A percentile compares a stretch with the other conserved stretches of the same genome.
phyloP scores from a whole-genome alignment of 2,888 invertebrate genomes.

The Orchesellides sinensis region DNA sequence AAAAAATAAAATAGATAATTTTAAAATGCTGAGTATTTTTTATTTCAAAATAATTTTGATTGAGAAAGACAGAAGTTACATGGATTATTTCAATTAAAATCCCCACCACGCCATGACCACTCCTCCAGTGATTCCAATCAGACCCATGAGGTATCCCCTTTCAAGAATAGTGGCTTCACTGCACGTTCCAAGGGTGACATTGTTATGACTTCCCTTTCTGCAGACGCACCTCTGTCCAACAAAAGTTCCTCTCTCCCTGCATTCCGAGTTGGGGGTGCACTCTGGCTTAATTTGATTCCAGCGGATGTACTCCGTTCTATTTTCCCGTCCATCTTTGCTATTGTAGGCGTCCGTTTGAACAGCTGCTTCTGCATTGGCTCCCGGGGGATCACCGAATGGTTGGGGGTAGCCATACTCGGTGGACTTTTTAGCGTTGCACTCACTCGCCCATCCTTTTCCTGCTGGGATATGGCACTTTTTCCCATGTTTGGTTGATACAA shows the following conservation, averaged over 20 bases:
- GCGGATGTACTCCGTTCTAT: background rate
- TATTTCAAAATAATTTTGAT: no score
- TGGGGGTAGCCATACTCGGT: constrained; percentile 15
- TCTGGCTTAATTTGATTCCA: constrained; percentile 21
- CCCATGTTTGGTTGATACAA: background rate
- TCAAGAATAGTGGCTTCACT: no score
- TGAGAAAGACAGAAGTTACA: no score
- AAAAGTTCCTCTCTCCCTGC: constrained; percentile 31
- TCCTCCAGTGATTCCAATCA: no score
- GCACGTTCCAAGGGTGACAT: background rate
- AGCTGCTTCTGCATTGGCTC: constrained; percentile 21
- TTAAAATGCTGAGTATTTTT: no score
- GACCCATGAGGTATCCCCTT: no score
- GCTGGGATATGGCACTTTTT: constrained; percentile 16
- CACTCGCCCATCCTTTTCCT: constrained; percentile 7
- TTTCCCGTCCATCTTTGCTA: background rate
- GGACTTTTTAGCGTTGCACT: constrained; percentile 17
- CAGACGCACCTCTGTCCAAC: constrained; percentile 22
- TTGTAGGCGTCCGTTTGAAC: constrained; percentile 13
- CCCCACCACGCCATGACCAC: no score
- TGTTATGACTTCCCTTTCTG: background rate
- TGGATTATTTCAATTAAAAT: no score
- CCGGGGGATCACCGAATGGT: constrained; percentile 31
- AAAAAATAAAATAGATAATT: no score
- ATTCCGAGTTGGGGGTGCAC: constrained; percentile 15